Base-by-base conservation (phyloP, 2,113 vertebrate genomes). In the Nothobranchius furzeri region DNA sequence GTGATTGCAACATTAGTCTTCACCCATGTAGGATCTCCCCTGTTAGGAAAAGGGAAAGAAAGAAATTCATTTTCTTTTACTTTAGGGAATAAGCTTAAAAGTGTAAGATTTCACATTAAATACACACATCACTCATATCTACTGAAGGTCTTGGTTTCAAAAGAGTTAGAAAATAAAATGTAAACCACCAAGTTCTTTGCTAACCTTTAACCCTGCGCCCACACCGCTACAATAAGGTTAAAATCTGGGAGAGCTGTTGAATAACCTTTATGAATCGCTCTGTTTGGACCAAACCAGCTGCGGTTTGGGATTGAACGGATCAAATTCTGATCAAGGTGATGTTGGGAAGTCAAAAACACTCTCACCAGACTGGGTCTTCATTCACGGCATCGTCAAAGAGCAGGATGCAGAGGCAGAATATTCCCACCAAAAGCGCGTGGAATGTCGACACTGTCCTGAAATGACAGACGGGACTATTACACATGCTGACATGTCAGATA, bases 341-440 rank as follows among this genome's bases (percentile, higher is more conserved):
- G 8, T 1, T 35, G 2, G 58, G 13, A 20, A 50, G 20, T 20
- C 6, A 65, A 60, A 42, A 49, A 25, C 10, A 63, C 13, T 55
- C 97, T 98, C 95, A 99, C 98, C 98, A 99, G 80, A 99, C 88
- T 81, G 67, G 96, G 87, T 99, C 95, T 81, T 93, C 85, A 60
- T 94, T 96, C 75, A 94, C 89, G 43, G 93, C 86, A 1, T 97
- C 95, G 81, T 99, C 96, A 0, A 96, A 98, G 24, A 94, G 81
- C 71, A 96, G 87, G 88, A 98, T 94, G 87, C 94, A 95, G 1
- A 98, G 87, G 88, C 96, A 95, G 79, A 98, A 95, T 43, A 91
- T 63, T 76, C 96, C 97, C 72, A 98, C 96, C 83, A 98, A 58
- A 82, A 97, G 83, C 30, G 98, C 97, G 0, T 99, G 98, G 87